Conservation (phyloP, 2,113 vertebrate genomes). For the Brachyistius frenatus region DNA sequence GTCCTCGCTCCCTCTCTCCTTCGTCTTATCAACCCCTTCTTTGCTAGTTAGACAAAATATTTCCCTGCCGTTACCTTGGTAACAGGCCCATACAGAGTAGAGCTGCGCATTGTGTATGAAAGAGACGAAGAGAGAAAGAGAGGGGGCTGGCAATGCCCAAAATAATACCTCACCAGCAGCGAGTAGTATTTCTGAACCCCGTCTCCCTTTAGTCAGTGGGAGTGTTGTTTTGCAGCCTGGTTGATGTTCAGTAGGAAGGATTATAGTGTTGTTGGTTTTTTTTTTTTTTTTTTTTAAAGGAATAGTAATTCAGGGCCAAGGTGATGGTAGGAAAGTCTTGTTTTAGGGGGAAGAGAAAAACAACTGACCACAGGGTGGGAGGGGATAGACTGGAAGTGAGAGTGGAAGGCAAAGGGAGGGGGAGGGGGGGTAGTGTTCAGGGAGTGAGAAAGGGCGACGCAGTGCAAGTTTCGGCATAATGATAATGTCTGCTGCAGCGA, state of each 20-base stretch:
- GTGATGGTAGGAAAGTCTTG: slow-evolving; percentile 19
- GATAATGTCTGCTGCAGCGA: slow-evolving; percentile 56
- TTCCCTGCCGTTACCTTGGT: slow-evolving; percentile 78
- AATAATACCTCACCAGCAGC: slow-evolving; percentile 35
- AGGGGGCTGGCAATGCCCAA: slow-evolving; percentile 33
- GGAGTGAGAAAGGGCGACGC: slow-evolving; percentile 45
- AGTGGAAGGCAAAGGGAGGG: not conserved
- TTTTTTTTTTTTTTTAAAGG: not conserved
- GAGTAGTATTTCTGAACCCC: slow-evolving; percentile 11
- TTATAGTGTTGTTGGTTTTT: not conserved
- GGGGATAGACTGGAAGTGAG: slow-evolving; percentile 55
- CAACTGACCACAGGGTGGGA: slow-evolving; percentile 1
- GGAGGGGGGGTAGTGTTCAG: slow-evolving; percentile 32
- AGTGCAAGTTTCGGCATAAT: slow-evolving; percentile 53
- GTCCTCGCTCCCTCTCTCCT: slow-evolving; percentile 32
- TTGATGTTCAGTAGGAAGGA: not conserved
- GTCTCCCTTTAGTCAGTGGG: slow-evolving; percentile 17
- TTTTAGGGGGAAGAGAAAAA: not conserved
- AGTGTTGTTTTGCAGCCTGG: not conserved
- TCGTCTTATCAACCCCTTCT: slow-evolving; percentile 65
- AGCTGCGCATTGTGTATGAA: slow-evolving; percentile 63
- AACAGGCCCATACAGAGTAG: slow-evolving; percentile 75
- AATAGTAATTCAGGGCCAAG: not conserved
- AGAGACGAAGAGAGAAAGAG: slow-evolving; percentile 39
- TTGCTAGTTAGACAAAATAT: slow-evolving; percentile 73